A percentile compares a stretch with the other conserved stretches of the same genome.
Evolutionary conservation across 1,140 invertebrate genomes (phyloP).

Genomic region (Ceratina australensis): DNA sequence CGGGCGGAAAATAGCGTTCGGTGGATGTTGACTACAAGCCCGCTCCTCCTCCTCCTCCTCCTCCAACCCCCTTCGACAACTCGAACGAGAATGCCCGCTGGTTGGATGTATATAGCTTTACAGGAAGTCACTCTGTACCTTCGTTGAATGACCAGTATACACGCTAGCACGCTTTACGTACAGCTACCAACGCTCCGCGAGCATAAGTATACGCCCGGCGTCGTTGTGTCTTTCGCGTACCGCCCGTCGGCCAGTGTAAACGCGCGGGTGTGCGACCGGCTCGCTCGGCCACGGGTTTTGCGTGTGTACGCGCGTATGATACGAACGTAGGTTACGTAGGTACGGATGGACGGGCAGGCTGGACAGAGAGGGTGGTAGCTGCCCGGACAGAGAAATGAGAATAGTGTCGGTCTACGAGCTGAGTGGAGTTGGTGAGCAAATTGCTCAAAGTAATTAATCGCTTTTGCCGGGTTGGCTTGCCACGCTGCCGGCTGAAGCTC

Average conservation of each 20-base stretch:
- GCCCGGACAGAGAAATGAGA: slow-evolving; percentile 74
- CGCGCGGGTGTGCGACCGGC: neutral
- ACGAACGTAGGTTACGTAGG: slow-evolving; percentile 53
- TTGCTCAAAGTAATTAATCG: slow-evolving; percentile 79
- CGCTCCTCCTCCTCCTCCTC: too few relatives aligned
- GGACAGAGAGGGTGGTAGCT: slow-evolving; percentile 57
- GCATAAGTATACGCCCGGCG: slow-evolving; percentile 35
- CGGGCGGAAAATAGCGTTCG: slow-evolving; percentile 65
- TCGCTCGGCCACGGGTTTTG: neutral
- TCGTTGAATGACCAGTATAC: slow-evolving; percentile 65
- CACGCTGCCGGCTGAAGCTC: slow-evolving; percentile 71
- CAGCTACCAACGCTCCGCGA: neutral
- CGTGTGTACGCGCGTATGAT: slow-evolving; percentile 49
- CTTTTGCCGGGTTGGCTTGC: slow-evolving; percentile 76
- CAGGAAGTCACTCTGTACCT: slow-evolving; percentile 68
- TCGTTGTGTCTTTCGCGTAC: slow-evolving; percentile 43
- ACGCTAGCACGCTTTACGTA: slow-evolving; percentile 43
- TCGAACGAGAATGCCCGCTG: slow-evolving; percentile 59
- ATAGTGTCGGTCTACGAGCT: slow-evolving; percentile 77
- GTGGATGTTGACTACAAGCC: slow-evolving; percentile 62
- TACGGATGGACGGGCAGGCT: slow-evolving; percentile 52
- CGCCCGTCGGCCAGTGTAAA: neutral
- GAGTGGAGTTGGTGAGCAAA: slow-evolving; percentile 78
- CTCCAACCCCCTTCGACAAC: slow-evolving; percentile 66
- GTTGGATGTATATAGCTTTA: slow-evolving; percentile 66